These are phyloP conservation scores for Danio tinwini DNA, from an alignment of 2,797 vertebrate species.

Conservation along the genomic window DNA sequence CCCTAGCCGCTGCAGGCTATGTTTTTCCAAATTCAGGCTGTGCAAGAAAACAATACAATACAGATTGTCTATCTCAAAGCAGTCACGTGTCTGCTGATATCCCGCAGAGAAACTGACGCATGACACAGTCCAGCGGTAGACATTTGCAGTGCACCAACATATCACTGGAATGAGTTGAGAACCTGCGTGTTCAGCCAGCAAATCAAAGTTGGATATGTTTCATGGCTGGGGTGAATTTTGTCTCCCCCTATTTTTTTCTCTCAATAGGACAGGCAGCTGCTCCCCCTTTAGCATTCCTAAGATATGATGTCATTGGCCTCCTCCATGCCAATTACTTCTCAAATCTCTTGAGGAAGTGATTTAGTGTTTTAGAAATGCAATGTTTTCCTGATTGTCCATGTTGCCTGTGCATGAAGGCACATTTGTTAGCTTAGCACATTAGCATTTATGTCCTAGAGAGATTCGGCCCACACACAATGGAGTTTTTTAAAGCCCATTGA, in stretches of 20 bases:
- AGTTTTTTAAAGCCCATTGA: slow-evolving; percentile 38
- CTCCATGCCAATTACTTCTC: slow-evolving; percentile 47
- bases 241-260: slow-evolving; percentile 43
- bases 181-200: slow-evolving; percentile 44
- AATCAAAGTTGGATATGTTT: slow-evolving; percentile 49
- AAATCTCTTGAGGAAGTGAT: slow-evolving; percentile 51
- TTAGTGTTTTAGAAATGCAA: slow-evolving; percentile 35
- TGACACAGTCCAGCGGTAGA: slow-evolving; percentile 20
- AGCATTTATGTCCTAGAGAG: slow-evolving; percentile 34
- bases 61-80: not conserved
- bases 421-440: slow-evolving; percentile 17
- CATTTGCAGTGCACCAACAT: slow-evolving; percentile 4
- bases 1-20: not conserved
- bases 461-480: slow-evolving; percentile 10
- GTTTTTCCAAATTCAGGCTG: not conserved
- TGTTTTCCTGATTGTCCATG: not conserved
- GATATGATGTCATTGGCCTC: slow-evolving; percentile 65
- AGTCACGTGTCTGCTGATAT: slow-evolving; percentile 39
- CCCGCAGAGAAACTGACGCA: slow-evolving; percentile 25
- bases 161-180: not conserved
- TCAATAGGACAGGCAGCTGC: slow-evolving; percentile 57
- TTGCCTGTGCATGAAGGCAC: not conserved
- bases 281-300: slow-evolving; percentile 68
- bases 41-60: not conserved
- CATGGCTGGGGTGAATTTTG: slow-evolving; percentile 47